A percentile compares a stretch with the other conserved stretches of the same genome.
Conservation (phyloP, 2,888 invertebrate genomes). For the Cryptosula pallasiana region DNA sequence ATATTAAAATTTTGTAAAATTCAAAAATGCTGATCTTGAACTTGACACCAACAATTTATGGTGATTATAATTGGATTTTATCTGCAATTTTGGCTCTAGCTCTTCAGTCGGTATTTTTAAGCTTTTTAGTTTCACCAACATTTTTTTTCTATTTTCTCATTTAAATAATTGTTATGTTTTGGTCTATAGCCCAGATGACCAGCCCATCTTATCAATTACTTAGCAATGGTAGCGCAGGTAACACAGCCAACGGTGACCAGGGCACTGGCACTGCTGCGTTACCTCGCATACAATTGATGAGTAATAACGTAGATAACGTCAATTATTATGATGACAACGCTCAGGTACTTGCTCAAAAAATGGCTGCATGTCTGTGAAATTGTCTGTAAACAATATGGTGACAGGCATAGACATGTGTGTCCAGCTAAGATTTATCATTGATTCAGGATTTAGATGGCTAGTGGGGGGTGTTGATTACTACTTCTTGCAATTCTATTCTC, state of each 20-base stretch:
- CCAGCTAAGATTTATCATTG: background rate
- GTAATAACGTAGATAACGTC: conserved; percentile 94
- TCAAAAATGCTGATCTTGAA: no score
- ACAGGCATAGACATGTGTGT: background rate
- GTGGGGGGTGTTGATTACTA: background rate
- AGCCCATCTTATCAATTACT: background rate
- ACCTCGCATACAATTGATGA: conserved; percentile 64
- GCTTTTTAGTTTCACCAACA: background rate
- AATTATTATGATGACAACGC: conserved; percentile 92
- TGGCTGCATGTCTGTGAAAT: background rate
- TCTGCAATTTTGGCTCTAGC: no score
- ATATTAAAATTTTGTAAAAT: no score
- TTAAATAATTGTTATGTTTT: no score
- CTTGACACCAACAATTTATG: no score
- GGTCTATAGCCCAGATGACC: conserved; percentile 14
- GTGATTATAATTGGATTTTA: no score
- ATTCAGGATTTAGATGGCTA: background rate
- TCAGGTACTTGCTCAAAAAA: conserved; percentile 65
- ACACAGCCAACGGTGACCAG: background rate
- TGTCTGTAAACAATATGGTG: background rate
- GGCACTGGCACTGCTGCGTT: conserved; percentile 68
- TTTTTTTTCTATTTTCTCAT: no score
- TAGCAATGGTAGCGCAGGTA: conserved; percentile 2
- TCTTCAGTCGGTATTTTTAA: background rate
- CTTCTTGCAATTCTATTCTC: background rate